Base-by-base conservation (phyloP, 1,140 invertebrate species). In the Papilio xuthus region DNA sequence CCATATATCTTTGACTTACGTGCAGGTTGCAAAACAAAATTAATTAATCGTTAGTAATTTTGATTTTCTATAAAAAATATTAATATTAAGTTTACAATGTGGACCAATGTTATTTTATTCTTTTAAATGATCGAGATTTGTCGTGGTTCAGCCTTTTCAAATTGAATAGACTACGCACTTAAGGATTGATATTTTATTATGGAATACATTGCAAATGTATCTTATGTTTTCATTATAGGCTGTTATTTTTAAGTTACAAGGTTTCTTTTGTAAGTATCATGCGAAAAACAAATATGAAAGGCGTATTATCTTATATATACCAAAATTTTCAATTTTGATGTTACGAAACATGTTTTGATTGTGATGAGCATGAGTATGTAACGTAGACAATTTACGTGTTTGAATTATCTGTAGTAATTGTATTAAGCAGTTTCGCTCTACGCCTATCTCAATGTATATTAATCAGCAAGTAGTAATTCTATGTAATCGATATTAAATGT, bases 121-220 rank as follows among this genome's bases (percentile, higher is more conserved):
- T 10, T 12, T 60, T 13, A 67, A 56, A 67, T 28, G 15, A 12
- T 67, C 60, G 60, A 4, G 28, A 26, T 47, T 26, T 47, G 3
- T 50, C 32, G 71, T 73, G 37, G 23, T 12, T 73, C 71, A 73
- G 50, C 23, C 71, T 73, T 73, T 73, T 26, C n/a, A 50, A 73
- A 73, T 73, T 71, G 20, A 9, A 69, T 26, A 71, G 26, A 67
- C 4, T 47, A 72, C 71, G 71, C 71, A 50, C 71, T 47, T 73
- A 73, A 26, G 71, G 42, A 73, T 20, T 44, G 37, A 73, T 71
- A 37, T 71, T 71, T 26, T 73, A 47, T 72, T 72, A 47, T 72
- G 71, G 71, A 23, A 47, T 50, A 73, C 7, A 20, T 73, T 73
- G 71, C 71, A 47, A 44, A 73, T 44, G 23, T 73, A 47, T 44